These are phyloP conservation scores for Philopotamus ludificatus DNA, from an alignment of 1,140 invertebrate species.

Conservation along the genomic window DNA sequence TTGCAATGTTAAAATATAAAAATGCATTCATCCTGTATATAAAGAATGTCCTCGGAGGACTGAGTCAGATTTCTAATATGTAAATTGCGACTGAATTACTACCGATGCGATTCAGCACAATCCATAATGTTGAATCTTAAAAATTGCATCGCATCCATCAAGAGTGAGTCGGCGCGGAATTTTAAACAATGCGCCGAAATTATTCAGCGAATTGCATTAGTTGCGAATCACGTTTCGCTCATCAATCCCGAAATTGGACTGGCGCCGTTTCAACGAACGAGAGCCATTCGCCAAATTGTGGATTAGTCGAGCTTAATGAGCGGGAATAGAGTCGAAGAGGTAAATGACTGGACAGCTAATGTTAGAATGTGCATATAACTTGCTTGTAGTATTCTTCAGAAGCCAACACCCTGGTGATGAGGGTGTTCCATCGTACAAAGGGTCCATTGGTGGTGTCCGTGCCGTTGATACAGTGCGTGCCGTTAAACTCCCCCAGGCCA, in stretches of 20 bases:
- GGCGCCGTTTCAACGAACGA: neutral
- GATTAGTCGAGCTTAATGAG: neutral
- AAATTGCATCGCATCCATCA: too few relatives aligned
- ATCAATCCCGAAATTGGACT: neutral
- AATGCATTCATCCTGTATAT: too few relatives aligned
- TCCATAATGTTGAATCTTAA: slow-evolving; percentile 28
- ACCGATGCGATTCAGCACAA: too few relatives aligned
- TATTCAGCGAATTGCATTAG: neutral
- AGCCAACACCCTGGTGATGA: slow-evolving; percentile 52
- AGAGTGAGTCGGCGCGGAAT: too few relatives aligned
- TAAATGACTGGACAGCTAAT: neutral
- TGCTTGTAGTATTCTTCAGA: slow-evolving; percentile 63
- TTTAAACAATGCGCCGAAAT: too few relatives aligned
- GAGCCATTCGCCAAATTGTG: neutral
- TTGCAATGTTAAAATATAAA: too few relatives aligned
- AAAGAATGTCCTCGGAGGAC: too few relatives aligned
- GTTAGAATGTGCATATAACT: slow-evolving; percentile 35
- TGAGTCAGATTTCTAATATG: neutral
- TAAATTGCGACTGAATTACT: slow-evolving; percentile 30
- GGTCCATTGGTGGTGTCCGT: slow-evolving; percentile 19
- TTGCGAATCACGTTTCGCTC: neutral
- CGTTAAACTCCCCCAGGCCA: slow-evolving; percentile 47
- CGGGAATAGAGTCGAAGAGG: neutral
- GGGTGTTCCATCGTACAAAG: slow-evolving; percentile 46
- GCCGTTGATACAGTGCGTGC: slow-evolving; percentile 49